Evolutionary conservation across 2,113 vertebrate genomes (phyloP), one percentile per base, ranked within the genome.

Genomic region (Bettongia penicillata): DNA sequence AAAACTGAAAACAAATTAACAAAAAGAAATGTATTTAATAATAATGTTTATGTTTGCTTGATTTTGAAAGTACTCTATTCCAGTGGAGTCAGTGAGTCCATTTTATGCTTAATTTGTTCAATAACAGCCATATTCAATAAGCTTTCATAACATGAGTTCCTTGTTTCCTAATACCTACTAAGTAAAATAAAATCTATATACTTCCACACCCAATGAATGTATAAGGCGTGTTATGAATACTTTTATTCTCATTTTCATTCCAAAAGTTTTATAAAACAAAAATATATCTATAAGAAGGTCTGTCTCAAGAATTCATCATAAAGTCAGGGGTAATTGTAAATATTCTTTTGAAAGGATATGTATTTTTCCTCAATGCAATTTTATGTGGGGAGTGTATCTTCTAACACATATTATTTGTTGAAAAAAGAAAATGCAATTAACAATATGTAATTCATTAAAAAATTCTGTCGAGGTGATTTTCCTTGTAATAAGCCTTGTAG

Each of bases 391-490:
- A 96, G n/a, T 89, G 89, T 92, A 47, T 61, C 61, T 95, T 98
- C 89, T 91, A 28, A 96, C 95, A 53, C 91, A 96, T 91, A 96
- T 68, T 84, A 16, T 92, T 97, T 61, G 7, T 93, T 95, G 77
- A 90, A 96, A 96, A 47, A 89, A 55, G 24, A 93, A 10, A 94
- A 8, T 52, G 61, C 28, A 49, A 68, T 92, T 97, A 97, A 95
- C 16, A 91, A 52, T 97, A 92, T 95, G 84, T 8, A 93, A 22
- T 95, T 89, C 97, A 47, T 96, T 50, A 89, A 94, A 92, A 96
- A 94, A 93, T 48, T 96, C 90, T 95, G 37, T 93, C 96, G 92
- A 95, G 48, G 52, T 96, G 90, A 95, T 95, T 97, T 97, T 90
- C n/a, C 90, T 96, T 94, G 31, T 91, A 77, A 53, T 94, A 97